Conservation (phyloP, 30 jellyfish, hydroid and myxozoan genomes). For the Aurelia aurita region DNA sequence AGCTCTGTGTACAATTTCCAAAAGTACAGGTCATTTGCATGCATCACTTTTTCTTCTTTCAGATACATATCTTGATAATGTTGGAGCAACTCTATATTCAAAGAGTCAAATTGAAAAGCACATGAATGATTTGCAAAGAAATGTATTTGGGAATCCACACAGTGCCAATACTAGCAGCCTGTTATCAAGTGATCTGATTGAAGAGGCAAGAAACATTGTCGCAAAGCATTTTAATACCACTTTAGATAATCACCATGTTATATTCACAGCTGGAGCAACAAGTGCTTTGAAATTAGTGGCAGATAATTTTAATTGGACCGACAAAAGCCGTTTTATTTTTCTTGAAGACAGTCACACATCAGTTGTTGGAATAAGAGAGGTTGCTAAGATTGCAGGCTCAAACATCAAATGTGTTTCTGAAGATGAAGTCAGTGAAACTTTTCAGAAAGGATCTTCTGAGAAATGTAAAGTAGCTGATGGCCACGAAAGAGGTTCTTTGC, state of each 20-base stretch:
- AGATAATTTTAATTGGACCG: constrained; percentile 49
- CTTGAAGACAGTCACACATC: constrained; percentile 74
- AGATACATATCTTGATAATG: constrained; percentile 53
- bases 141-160: constrained; percentile 68
- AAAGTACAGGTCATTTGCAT: no score
- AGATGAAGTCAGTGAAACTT: not conserved
- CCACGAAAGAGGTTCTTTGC: not conserved
- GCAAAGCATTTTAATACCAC: constrained; percentile 66
- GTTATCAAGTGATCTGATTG: constrained; percentile 43
- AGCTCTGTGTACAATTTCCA: no score
- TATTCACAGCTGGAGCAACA: constrained; percentile 77
- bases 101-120: constrained; percentile 41
- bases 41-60: not conserved
- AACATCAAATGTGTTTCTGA: constrained; percentile 32
- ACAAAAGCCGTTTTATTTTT: constrained; percentile 25
- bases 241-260: constrained; percentile 60
- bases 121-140: constrained; percentile 4
- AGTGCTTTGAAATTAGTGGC: constrained; percentile 61
- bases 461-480: no score
- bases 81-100: constrained; percentile 66
- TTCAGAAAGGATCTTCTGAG: no score
- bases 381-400: constrained; percentile 36
- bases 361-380: constrained; percentile 69
- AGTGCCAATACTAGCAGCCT: constrained; percentile 57
- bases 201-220: constrained; percentile 45